Percentiles rank a stretch among this genome's conserved stretches.
Conservation (phyloP, 2,113 vertebrate species). For the Gymnarchus niloticus region DNA sequence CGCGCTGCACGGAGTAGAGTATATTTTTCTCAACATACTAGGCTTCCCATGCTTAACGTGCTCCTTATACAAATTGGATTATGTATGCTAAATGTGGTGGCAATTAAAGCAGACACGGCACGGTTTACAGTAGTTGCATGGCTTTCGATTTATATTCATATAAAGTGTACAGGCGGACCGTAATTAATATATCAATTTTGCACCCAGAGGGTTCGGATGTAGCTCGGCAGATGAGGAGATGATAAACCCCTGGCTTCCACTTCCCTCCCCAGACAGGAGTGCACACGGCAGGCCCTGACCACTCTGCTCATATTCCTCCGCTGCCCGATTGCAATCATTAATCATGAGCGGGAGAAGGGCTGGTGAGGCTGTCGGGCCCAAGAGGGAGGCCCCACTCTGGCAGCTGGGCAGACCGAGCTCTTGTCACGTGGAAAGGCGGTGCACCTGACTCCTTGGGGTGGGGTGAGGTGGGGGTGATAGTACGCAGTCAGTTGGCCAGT, state of each 20-base stretch:
- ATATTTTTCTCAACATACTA: neutral
- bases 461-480: neutral
- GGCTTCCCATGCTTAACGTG: neutral
- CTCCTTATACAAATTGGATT: neutral
- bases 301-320: neutral
- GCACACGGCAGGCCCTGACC: neutral
- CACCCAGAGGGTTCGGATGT: neutral
- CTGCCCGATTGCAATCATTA: slow-evolving; percentile 13
- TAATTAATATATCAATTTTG: slow-evolving; percentile 8
- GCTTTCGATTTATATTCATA: neutral
- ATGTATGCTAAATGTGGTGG: neutral
- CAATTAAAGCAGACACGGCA: neutral
- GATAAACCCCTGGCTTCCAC: neutral
- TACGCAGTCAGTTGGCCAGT: neutral
- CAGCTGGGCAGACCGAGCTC: neutral
- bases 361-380: neutral
- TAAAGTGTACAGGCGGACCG: neutral
- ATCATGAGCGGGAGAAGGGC: neutral
- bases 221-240: neutral
- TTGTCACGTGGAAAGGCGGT: neutral
- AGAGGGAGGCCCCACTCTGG: neutral
- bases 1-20: too few species aligned
- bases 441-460: neutral
- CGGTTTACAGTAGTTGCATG: neutral
- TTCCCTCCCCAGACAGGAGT: neutral